A percentile compares a stretch with the other conserved stretches of the same genome.
phyloP scores from a whole-genome alignment of 1,140 invertebrate species.

The Gryon sp. region DNA sequence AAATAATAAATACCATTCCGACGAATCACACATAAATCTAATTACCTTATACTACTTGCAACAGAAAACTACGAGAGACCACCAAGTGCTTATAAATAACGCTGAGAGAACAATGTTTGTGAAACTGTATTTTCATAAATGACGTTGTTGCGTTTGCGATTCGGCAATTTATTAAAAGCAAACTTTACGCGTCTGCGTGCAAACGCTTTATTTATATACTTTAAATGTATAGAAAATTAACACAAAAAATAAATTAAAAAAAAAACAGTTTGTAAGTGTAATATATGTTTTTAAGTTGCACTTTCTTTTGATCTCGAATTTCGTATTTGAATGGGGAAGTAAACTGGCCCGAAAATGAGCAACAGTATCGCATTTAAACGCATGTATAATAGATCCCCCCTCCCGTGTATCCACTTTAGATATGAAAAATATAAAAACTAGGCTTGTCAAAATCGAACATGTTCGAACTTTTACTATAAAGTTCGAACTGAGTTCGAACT shows the following conservation, averaged over 20 bases:
- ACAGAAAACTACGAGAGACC: slow-evolving; percentile 15
- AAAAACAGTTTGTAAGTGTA: no score
- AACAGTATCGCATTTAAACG: slow-evolving; percentile 38
- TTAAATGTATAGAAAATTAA: no score
- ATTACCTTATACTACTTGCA: slow-evolving; percentile 31
- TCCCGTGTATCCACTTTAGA: slow-evolving; percentile 20
- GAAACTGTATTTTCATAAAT: slow-evolving; percentile 49
- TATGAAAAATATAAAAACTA: slow-evolving; percentile 34
- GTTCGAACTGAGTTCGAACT: no score
- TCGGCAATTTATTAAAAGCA: no score
- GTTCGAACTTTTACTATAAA: no score
- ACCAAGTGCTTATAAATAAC: slow-evolving; percentile 38
- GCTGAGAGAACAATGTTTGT: neutral
- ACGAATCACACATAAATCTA: slow-evolving; percentile 38
- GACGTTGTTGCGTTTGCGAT: neutral
- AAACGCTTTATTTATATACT: no score
- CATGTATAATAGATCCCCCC: slow-evolving; percentile 26
- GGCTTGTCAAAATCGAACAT: no score
- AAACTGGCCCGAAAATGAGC: slow-evolving; percentile 32
- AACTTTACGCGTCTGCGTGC: no score
- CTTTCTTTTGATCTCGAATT: no score
- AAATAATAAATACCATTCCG: slow-evolving; percentile 19
- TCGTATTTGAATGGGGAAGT: no score
- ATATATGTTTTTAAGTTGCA: no score
- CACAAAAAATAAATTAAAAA: no score